Conservation (phyloP, 1,140 invertebrate species). For the Leptestheria dahalacensis region DNA sequence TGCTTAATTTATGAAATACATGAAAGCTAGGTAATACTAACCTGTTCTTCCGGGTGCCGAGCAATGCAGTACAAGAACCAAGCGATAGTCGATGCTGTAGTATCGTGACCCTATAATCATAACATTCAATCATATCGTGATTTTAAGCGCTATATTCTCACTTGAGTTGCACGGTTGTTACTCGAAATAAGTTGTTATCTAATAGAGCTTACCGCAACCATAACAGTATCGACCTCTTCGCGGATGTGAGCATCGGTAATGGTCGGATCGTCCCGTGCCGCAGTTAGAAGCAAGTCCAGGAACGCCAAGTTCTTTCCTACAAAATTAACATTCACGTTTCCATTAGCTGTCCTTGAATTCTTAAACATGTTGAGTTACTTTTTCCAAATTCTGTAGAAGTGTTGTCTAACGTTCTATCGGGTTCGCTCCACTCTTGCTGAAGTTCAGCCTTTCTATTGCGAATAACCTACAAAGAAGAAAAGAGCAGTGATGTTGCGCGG, state of each 20-base stretch:
- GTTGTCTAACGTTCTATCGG: neutral
- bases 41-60: conserved; percentile 48
- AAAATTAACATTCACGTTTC: neutral
- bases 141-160: too few species aligned
- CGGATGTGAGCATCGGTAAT: conserved; percentile 48
- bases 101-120: conserved; percentile 80
- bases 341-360: neutral
- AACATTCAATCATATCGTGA: too few species aligned
- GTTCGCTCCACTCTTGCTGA: neutral
- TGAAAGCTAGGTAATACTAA: conserved; percentile 20
- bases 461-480: neutral
- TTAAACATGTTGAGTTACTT: neutral
- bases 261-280: conserved; percentile 34
- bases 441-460: conserved; percentile 3
- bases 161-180: neutral
- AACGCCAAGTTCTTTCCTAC: conserved; percentile 62
- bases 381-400: neutral
- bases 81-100: conserved; percentile 70
- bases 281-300: conserved; percentile 50
- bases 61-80: conserved; percentile 72
- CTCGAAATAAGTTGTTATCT: neutral
- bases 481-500: neutral
- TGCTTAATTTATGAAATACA: conserved; percentile 21
- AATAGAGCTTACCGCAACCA: conserved; percentile 39
- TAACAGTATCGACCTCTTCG: conserved; percentile 77